Base-by-base conservation (phyloP, 1,140 invertebrate species). In the Drepana arcuata region DNA sequence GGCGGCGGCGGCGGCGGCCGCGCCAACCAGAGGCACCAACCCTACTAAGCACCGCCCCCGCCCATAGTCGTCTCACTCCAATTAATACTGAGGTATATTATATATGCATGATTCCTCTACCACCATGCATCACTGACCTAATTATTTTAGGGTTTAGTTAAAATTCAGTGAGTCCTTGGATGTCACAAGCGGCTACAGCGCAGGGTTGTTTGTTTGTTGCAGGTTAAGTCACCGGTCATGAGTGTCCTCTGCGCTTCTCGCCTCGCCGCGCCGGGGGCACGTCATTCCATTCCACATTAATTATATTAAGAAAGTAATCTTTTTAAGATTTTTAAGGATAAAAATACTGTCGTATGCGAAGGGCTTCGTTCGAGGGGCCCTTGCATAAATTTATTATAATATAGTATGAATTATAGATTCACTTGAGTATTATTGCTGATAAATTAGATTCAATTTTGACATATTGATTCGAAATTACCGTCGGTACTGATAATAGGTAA, bases 21-120 rank as follows among this genome's bases (percentile, higher is more conserved):
- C 67, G 85, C 88, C 73, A 90, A 88, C 81, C 89, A 91, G 84
- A 90, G 90, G 86, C 89, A 91, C 84, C 89, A 91, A 84, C 90
- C 90, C 63, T 92, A 92, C 85, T 91, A 88, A 86, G 66, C 63
- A 41, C 43, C 41, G 48, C 24, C 2, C 24, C 43, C 44, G 73
- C 64, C 68, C 51, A 69, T 62, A 74, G 66, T 71, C 73, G 70
- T 77, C 68, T 78, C 77, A 74, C 58, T 78, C 70, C 77, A 73
- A 78, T n/a, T n/a, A n/a, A n/a, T 74, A 72, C 61, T 70, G 71
- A 75, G 71, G 71, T 74, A n/a, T n/a, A n/a, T n/a, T n/a, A n/a
- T n/a, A n/a, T n/a, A n/a, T n/a, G n/a, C n/a, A n/a, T n/a, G n/a
- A n/a, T n/a, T n/a, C n/a, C n/a, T n/a, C n/a, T n/a, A n/a, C n/a